phyloP scores from a whole-genome alignment of 2,113 vertebrate genomes.

The Triplophysa tibetana region DNA sequence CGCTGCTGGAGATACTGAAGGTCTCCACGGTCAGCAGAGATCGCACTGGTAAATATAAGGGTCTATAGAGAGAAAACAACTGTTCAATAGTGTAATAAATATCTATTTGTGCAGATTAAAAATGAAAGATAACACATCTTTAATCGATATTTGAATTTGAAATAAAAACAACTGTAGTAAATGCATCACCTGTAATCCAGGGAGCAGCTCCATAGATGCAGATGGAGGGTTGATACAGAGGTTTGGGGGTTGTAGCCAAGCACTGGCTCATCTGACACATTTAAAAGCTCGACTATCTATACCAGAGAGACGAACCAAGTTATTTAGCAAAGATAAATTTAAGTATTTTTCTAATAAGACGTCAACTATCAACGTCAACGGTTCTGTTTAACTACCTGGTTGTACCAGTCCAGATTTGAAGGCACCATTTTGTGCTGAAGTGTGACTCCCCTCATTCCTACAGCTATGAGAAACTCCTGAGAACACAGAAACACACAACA shows the following conservation, averaged over 20 bases:
- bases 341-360: background rate
- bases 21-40: conserved; percentile 92
- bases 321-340: background rate
- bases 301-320: conserved; percentile 57
- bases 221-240: conserved; percentile 89
- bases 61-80: conserved; percentile 71
- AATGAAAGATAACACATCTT: background rate
- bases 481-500: conserved; percentile 2
- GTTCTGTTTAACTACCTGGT: conserved; percentile 80
- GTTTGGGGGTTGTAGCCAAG: conserved; percentile 92
- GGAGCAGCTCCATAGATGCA: conserved; percentile 97
- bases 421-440: conserved; percentile 89
- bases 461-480: conserved; percentile 91
- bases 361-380: background rate
- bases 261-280: conserved; percentile 94
- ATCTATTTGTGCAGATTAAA: background rate
- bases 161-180: background rate
- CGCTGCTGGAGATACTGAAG: conserved; percentile 94
- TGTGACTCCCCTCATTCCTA: conserved; percentile 90
- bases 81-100: background rate
- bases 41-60: conserved; percentile 87
- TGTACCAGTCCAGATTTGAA: conserved; percentile 89
- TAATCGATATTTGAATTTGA: background rate
- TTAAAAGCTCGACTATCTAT: conserved; percentile 94
- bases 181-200: conserved; percentile 88